Evolutionary conservation across 2,797 vertebrate genomes (phyloP), one percentile per base, ranked within the genome.

Genomic region (Gallinago stenura): DNA sequence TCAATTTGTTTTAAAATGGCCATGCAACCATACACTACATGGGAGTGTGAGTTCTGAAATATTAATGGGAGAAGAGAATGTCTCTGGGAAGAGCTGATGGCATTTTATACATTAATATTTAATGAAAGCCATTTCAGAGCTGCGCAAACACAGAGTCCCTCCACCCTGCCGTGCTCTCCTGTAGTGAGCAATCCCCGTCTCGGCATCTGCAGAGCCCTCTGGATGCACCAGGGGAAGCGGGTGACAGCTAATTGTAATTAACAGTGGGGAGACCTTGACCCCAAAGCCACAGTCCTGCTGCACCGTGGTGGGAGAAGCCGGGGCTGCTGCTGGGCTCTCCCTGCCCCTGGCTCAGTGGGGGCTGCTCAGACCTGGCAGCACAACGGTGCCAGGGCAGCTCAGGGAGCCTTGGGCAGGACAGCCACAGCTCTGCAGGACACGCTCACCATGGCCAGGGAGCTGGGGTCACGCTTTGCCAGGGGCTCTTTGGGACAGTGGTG

Each of bases 71-170:
- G 39, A 90, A 54, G 21, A 83, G n/a, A 76, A 68, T 10, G 79
- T 72, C 90, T 82, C 87, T 72, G 71, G 70, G 76, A 94, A 93
- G 77, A 85, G 91, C 88, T 89, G 92, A 77, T 76, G 93, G 86
- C 91, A 75, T 87, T 90, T 84, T 77, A 28, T 24, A 53, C 46
- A 77, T 94, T 16, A 84, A 89, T 92, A 57, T 94, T 93, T 92
- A 90, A 97, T 1, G 3, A 75, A 79, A 90, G 65, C 4, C 7
- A 6, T 30, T 48, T 68, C 58, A n/a, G 50, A 78, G 65, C 69
- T 69, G 53, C 5, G 15, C 79, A 81, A 90, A 86, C 78, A 88
- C 39, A 14, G 45, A 25, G 65, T 22, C 39, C 26, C 54, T 62
- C 72, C 82, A 46, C 58, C 69, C 76, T 9, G 31, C 33, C 54